Evolutionary conservation across 2,113 vertebrate species (phyloP).

Genomic region (Pygathrix nemaeus): DNA sequence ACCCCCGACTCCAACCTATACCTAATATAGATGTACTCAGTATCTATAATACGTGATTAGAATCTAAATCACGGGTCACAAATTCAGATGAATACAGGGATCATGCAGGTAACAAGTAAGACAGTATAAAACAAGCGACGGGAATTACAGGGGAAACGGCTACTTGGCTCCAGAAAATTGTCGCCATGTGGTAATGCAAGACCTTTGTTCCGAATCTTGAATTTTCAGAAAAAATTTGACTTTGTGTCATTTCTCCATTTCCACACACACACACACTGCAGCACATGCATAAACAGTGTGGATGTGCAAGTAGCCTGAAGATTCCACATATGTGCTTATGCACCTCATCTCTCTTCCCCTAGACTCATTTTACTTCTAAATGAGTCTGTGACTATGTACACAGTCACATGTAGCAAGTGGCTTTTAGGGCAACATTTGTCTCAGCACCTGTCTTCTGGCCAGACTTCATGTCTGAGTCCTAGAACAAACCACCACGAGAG

Average conservation of each 20-base stretch:
- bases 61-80: not conserved
- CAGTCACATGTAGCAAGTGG: accelerated
- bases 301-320: not conserved
- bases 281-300: not conserved
- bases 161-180: not conserved
- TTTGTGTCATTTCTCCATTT: not conserved
- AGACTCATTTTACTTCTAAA: not conserved
- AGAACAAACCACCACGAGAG: not conserved
- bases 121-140: not conserved
- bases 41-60: not conserved
- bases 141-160: not conserved
- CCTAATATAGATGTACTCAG: not conserved
- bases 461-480: not conserved
- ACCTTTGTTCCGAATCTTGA: not conserved
- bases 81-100: not conserved
- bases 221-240: not conserved
- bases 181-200: not conserved
- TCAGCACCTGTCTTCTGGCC: not conserved
- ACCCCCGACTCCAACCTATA: not conserved
- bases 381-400: not conserved
- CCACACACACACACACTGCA: not conserved
- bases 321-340: accelerated
- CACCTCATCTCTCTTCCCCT: not conserved
- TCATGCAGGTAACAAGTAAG: not conserved
- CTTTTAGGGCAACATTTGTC: not conserved